These are phyloP conservation scores for Trachemys scripta DNA, from an alignment of 2,113 vertebrate genomes.

Conservation along the genomic window DNA sequence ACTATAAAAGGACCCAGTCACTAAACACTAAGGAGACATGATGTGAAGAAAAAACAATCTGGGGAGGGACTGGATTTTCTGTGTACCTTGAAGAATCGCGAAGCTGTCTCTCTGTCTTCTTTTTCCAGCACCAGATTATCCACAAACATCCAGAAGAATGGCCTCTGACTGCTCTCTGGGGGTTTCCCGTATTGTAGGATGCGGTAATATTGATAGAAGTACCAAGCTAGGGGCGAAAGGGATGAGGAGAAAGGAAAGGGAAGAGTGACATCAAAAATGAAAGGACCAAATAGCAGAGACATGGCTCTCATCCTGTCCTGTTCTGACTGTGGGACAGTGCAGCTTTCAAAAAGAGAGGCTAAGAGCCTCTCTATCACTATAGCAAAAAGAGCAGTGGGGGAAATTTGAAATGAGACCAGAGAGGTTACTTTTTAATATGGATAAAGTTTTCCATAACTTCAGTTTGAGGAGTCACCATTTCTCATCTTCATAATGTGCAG, in stretches of 20 bases:
- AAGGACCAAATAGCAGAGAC: rapidly evolving
- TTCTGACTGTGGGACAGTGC: not conserved
- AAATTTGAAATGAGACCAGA: not conserved
- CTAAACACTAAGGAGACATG: not conserved
- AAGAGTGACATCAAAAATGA: not conserved
- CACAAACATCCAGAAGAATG: conserved; percentile 34
- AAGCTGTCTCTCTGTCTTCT: not conserved
- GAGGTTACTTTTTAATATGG: not conserved
- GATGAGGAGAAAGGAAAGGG: not conserved
- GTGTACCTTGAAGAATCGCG: conserved; percentile 53
- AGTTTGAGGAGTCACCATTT: not conserved
- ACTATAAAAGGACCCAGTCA: rapidly evolving
- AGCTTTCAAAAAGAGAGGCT: not conserved
- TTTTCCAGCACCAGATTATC: conserved; percentile 33
- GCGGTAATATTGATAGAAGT: conserved; percentile 29
- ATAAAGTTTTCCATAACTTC: not conserved
- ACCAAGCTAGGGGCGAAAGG: not conserved
- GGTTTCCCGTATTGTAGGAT: conserved; percentile 23
- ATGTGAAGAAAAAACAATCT: rapidly evolving
- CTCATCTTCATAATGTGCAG: rapidly evolving
- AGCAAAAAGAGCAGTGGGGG: not conserved
- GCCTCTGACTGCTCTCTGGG: rapidly evolving
- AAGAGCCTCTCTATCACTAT: not conserved
- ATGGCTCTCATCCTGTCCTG: not conserved
- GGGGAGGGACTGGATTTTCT: not conserved